Percentiles rank a stretch among this genome's conserved stretches.
Conservation (phyloP, 2,113 vertebrate species). For the Calyptommatus sinebrachiatus region DNA sequence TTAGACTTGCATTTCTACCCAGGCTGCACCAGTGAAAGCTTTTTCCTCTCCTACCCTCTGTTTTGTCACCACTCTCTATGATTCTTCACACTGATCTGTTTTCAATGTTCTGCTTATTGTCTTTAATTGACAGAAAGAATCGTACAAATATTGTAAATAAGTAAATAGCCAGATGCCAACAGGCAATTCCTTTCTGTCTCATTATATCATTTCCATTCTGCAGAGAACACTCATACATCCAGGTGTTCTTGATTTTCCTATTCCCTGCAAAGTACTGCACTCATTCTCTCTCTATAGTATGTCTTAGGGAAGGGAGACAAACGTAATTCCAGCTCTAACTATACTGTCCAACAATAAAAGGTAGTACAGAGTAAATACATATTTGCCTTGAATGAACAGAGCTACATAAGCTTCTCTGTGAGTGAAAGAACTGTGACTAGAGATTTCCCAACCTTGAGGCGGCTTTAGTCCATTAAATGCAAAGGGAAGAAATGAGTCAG, state of each 20-base stretch:
- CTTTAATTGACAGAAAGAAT: too few relatives aligned
- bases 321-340: background rate
- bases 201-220: background rate
- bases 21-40: too few relatives aligned
- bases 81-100: too few relatives aligned
- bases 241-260: background rate
- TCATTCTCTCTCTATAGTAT: too few relatives aligned
- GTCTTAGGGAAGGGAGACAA: background rate
- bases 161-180: background rate
- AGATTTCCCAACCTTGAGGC: background rate
- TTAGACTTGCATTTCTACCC: too few relatives aligned
- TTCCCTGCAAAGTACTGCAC: background rate
- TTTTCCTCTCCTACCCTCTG: too few relatives aligned
- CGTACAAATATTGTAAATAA: too few relatives aligned
- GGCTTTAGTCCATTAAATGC: background rate
- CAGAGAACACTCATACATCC: background rate
- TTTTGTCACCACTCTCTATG: too few relatives aligned
- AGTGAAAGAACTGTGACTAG: background rate
- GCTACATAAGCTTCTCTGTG: background rate
- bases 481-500: background rate
- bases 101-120: too few relatives aligned
- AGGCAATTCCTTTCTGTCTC: background rate
- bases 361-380: background rate
- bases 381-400: background rate
- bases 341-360: background rate